phyloP scores from a whole-genome alignment of 2,888 invertebrate genomes.

The Megalurothrips usitatus region DNA sequence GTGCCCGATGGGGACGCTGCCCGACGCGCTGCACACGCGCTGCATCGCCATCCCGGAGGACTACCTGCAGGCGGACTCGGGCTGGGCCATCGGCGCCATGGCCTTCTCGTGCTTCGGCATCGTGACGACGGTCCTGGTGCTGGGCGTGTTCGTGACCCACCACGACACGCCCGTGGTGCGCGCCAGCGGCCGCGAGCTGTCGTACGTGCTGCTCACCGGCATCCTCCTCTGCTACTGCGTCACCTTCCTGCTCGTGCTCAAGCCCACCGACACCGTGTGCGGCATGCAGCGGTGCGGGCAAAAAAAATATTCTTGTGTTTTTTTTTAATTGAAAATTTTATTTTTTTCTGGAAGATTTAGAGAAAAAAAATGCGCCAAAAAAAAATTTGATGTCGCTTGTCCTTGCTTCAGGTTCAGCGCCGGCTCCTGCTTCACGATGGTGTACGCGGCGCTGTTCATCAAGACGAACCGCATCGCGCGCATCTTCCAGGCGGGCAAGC shows the following conservation, averaged over 20 bases:
- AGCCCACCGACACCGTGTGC: slow-evolving; percentile 82
- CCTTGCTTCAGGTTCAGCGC: slow-evolving; percentile 65
- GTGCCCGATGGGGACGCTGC: slow-evolving; percentile 11
- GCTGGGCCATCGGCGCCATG: slow-evolving; percentile 92
- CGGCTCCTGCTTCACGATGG: slow-evolving; percentile 93
- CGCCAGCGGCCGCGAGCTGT: slow-evolving; percentile 85
- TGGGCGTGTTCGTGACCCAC: slow-evolving; percentile 75
- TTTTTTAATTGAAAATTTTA: no score
- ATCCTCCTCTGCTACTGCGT: slow-evolving; percentile 88
- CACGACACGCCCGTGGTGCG: slow-evolving; percentile 96
- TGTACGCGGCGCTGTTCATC: slow-evolving; percentile 93
- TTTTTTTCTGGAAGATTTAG: no score
- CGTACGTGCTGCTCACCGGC: slow-evolving; percentile 85
- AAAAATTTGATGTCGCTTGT: no score
- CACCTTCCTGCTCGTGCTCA: slow-evolving; percentile 85
- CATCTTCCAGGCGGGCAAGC: slow-evolving; percentile 95
- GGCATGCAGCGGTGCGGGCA: slow-evolving; percentile 72
- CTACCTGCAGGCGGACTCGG: slow-evolving; percentile 73
- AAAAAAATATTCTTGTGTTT: no score
- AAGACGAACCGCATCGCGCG: slow-evolving; percentile 96
- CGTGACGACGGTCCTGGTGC: slow-evolving; percentile 68
- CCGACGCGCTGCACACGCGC: slow-evolving; percentile 29
- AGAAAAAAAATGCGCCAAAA: no score
- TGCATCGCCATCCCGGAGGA: slow-evolving; percentile 66
- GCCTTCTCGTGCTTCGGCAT: slow-evolving; percentile 82